Evolutionary conservation across 2,888 invertebrate species (phyloP), one percentile per base, ranked within the genome.

Genomic region (Saturnia pavonia): DNA sequence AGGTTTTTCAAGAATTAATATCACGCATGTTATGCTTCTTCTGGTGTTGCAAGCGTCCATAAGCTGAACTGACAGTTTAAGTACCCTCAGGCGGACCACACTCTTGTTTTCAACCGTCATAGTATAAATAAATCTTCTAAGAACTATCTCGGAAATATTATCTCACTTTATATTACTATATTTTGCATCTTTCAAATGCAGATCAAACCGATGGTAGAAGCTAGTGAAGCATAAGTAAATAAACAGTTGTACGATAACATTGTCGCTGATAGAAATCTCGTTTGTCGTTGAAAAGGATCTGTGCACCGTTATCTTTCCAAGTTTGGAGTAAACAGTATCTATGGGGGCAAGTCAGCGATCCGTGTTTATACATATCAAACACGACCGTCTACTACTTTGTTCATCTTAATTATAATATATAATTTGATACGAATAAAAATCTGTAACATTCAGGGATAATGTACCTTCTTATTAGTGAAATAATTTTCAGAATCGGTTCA

Each of bases 181-280:
- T 54, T 54, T 22, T 54, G 22, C 19, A n/a, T 11, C 8, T 19
- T 54, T 54, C 19, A 19, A 57, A 14, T 12, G 57, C 57, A 11
- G 14, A 25, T 25, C 3, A 65, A 65, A 8, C n/a, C 65, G 40
- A 16, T 16, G n/a, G 16, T 65, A n/a, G 40, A 19, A 65, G 22
- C 14, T 34, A 65, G 40, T 40, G 8, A n/a, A 34, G 19, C 11
- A n/a, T 22, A 27, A 57, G 65, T 40, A 34, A 65, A 65, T 34
- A 65, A 65, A 65, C 40, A 65, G 65, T 65, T 65, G 65, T 9
- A 40, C 34, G 65, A 65, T 65, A 40, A 65, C 65, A 65, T 40
- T 65, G 65, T 40, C 40, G 65, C 65, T 40, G 65, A 65, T 65
- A 65, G 65, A 19, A 65, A 65, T 65, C 65, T 65, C 19, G 65